These are phyloP conservation scores for Anoplophora glabripennis DNA, from an alignment of 1,140 invertebrate species.

Conservation along the genomic window DNA sequence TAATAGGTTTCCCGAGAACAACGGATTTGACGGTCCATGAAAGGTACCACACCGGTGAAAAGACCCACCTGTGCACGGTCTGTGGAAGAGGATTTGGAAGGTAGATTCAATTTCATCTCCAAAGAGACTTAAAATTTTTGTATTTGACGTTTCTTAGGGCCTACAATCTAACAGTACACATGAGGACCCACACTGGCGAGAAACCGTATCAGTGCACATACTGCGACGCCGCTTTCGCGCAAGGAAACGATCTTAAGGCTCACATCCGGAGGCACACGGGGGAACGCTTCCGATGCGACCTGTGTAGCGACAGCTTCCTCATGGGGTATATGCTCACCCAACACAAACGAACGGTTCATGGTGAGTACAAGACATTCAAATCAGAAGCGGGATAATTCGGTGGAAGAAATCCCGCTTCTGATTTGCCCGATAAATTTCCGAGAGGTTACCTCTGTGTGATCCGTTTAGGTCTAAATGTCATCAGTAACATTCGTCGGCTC, in stretches of 20 bases:
- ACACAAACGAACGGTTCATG: conserved; percentile 55
- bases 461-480: conserved; percentile 41
- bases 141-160: conserved; percentile 48
- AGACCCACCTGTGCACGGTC: conserved; percentile 62
- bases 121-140: too few relatives aligned
- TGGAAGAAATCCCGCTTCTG: not conserved
- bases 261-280: conserved; percentile 59
- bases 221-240: conserved; percentile 59
- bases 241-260: conserved; percentile 62
- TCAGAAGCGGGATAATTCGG: too few relatives aligned
- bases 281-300: conserved; percentile 57
- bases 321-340: conserved; percentile 57
- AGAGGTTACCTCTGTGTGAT: too few relatives aligned
- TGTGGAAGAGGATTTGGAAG: conserved; percentile 53
- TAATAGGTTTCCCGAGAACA: conserved; percentile 53
- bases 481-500: conserved; percentile 43
- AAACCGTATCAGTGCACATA: conserved; percentile 59
- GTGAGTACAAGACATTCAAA: conserved; percentile 47
- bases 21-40: conserved; percentile 59
- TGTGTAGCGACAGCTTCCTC: conserved; percentile 57
- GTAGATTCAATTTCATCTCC: conserved; percentile 20
- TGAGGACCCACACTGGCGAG: conserved; percentile 58
- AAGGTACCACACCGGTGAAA: conserved; percentile 70
- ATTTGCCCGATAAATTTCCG: too few relatives aligned
- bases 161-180: conserved; percentile 57